A percentile compares a stretch with the other conserved stretches of the same genome.
Evolutionary conservation across 2,888 invertebrate genomes (phyloP).

Genomic region (Meta bourneti): DNA sequence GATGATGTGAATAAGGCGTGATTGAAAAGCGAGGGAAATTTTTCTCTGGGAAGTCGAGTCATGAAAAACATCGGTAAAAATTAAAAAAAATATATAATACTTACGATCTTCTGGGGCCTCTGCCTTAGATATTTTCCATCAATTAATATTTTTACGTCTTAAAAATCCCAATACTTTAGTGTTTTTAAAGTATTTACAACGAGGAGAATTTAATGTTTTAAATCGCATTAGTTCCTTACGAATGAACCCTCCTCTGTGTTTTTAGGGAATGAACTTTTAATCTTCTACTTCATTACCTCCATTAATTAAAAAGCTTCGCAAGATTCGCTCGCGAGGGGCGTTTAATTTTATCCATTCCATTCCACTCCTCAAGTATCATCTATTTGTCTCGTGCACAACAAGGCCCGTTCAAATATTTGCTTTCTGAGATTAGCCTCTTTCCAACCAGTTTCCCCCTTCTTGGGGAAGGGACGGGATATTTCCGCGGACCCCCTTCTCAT

Average conservation of each 20-base stretch:
- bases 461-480: neutral
- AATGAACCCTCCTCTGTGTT: neutral
- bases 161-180: too few species aligned
- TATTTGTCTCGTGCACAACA: neutral
- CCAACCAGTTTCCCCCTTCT: neutral
- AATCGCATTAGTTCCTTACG: too few species aligned
- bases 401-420: neutral
- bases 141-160: too few species aligned
- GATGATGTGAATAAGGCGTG: too few species aligned
- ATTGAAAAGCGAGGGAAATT: too few species aligned
- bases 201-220: too few species aligned
- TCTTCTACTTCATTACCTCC: neutral
- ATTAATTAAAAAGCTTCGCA: neutral
- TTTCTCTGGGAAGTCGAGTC: too few species aligned
- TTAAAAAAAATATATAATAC: too few species aligned
- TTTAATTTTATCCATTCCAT: neutral
- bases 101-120: too few species aligned
- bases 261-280: neutral
- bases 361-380: neutral
- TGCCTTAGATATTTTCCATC: too few species aligned
- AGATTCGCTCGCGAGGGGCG: neutral
- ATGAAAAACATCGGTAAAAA: too few species aligned
- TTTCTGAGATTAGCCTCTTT: neutral
- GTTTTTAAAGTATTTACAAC: too few species aligned
- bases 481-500: neutral